These are phyloP conservation scores for Oithona nana DNA, from an alignment of 2,888 invertebrate genomes.

Conservation along the genomic window DNA sequence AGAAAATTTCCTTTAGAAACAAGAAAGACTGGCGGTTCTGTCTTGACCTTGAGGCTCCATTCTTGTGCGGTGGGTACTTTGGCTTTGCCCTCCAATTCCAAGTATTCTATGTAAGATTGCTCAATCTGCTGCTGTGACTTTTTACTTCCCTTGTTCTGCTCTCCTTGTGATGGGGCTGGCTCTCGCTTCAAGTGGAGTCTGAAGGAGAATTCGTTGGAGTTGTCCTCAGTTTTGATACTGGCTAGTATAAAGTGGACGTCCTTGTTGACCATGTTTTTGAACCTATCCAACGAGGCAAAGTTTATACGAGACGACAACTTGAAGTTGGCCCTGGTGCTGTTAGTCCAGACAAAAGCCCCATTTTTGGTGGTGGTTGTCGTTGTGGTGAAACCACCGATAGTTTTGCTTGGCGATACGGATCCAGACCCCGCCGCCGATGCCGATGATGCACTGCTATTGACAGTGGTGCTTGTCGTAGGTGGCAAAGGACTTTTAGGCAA, in stretches of 20 bases:
- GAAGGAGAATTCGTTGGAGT: not conserved
- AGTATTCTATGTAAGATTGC: not conserved
- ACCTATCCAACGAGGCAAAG: not conserved
- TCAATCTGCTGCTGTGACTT: not conserved
- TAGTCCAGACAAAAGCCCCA: not conserved
- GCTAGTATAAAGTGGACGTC: not conserved
- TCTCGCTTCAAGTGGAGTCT: not conserved
- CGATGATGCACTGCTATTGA: no score
- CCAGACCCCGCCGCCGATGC: no score
- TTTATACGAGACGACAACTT: not conserved
- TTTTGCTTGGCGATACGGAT: no score
- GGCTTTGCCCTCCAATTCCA: not conserved
- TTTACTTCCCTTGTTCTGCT: not conserved
- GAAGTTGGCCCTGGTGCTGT: not conserved
- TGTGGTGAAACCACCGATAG: not conserved
- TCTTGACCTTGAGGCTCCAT: not conserved
- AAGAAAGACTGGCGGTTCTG: not conserved
- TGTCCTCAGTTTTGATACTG: not conserved
- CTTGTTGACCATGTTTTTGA: not conserved
- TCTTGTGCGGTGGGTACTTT: not conserved
- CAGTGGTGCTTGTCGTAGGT: not conserved
- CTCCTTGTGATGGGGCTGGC: not conserved
- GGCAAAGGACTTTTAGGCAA: not conserved
- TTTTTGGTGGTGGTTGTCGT: not conserved
- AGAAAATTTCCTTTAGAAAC: not conserved